phyloP scores from a whole-genome alignment of 2,888 invertebrate genomes.

The Odontothrips loti region DNA sequence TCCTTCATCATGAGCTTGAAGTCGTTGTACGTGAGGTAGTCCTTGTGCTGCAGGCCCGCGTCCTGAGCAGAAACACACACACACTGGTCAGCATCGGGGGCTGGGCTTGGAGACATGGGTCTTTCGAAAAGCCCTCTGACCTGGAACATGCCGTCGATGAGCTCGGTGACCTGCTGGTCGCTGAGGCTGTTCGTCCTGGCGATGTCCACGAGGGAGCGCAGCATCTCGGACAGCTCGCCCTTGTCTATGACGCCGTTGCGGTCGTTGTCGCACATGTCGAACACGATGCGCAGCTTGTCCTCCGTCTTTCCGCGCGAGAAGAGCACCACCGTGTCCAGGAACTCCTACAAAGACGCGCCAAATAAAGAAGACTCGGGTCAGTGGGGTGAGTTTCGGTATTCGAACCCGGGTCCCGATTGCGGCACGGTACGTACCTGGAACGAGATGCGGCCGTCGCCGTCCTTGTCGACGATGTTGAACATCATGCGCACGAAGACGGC shows the following conservation, averaged over 20 bases:
- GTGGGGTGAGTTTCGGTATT: not conserved
- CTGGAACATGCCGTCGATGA: constrained; percentile 92
- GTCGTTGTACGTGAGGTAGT: constrained; percentile 83
- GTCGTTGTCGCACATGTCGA: constrained; percentile 96
- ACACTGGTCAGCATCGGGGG: not conserved
- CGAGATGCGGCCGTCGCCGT: constrained; percentile 86
- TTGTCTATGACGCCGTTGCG: constrained; percentile 92
- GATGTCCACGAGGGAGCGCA: constrained; percentile 87
- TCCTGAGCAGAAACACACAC: constrained; percentile 52
- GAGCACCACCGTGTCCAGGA: constrained; percentile 86
- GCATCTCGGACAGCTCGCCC: constrained; percentile 87
- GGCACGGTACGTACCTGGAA: constrained; percentile 62
- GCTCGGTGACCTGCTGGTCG: constrained; percentile 84
- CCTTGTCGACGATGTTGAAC: constrained; percentile 96
- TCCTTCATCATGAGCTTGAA: constrained; percentile 96
- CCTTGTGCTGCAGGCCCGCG: constrained; percentile 84
- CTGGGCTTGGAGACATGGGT: not conserved
- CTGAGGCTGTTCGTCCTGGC: constrained; percentile 85
- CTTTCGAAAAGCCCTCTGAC: constrained; percentile 45
- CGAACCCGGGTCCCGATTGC: not conserved
- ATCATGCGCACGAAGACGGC: constrained; percentile 94
- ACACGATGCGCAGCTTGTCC: constrained; percentile 88
- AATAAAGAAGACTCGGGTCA: constrained; percentile 26
- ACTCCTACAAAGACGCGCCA: constrained; percentile 62
- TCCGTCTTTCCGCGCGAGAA: constrained; percentile 91